Evolutionary conservation across 2,113 vertebrate genomes (phyloP), one percentile per base, ranked within the genome.

Genomic region (Lathamus discolor): DNA sequence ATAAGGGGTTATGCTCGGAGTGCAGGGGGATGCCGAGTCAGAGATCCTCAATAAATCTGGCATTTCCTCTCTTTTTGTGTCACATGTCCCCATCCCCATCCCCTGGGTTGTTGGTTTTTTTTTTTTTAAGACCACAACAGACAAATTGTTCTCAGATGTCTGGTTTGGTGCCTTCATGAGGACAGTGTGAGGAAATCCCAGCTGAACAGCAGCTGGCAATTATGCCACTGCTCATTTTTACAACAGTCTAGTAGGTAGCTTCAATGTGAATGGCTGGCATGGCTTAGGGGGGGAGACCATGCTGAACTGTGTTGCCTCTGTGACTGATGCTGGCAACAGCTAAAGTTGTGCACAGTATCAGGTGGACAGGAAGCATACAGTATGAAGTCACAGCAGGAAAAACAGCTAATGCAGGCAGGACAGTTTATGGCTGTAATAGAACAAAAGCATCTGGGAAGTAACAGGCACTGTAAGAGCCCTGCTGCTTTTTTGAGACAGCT

Each of bases 131-230:
- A 62, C 54, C 48, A 61, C 78, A 92, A 73, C 86, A 78, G 41
- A 86, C 18, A 82, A 83, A 77, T 74, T 93, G 57, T 88, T 96
- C 73, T 94, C 92, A 90, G 63, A 80, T 90, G 59, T 79, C 93
- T 89, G 90, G 74, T 83, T 88, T 89, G 59, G 48, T 91, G 81
- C 79, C 46, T 79, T 89, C 23, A 18, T 59, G 29, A 90, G 52
- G 55, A 78, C 57, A 73, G 63, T 33, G 23, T 57, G 57, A 93
- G 68, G 85, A 94, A 91, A 70, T 83, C 64, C 68, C 93, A 93
- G 86, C 66, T 93, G 94, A 91, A 52, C 29, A 91, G 49, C 92
- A 92, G 55, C 83, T 95, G 90, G 54, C 48, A 69, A 27, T 46
- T 24, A 80, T 91, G 62, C 66, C 62, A 61, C 33, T 83, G 43